phyloP scores from a whole-genome alignment of 2,113 vertebrate species.

The Dendrocopos noguchii region DNA sequence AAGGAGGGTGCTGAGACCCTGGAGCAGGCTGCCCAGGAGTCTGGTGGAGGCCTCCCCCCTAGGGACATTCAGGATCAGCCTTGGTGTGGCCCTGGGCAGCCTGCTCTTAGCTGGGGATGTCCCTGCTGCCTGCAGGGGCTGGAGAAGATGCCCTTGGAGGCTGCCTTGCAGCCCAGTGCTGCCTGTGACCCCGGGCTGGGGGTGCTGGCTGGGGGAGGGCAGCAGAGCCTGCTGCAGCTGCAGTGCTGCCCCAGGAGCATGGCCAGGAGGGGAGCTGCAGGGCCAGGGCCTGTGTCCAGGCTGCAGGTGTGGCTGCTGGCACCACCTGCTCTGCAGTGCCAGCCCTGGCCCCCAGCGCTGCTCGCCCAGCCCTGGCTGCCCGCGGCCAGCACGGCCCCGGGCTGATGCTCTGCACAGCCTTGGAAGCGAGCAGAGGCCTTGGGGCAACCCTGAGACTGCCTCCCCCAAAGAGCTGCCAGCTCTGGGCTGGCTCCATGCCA shows the following conservation, averaged over 20 bases:
- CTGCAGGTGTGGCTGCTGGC: neutral
- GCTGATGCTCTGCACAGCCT: rapidly evolving
- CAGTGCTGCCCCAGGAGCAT: rapidly evolving
- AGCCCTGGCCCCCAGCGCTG: neutral
- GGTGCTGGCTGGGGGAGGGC: neutral
- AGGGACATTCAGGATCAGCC: no score
- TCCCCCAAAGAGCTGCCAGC: neutral
- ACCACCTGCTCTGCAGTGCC: neutral
- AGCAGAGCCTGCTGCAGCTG: neutral
- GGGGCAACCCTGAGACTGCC: neutral
- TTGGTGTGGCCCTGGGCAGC: no score
- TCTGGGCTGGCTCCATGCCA: neutral
- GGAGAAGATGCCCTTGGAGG: no score
- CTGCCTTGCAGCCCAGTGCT: no score
- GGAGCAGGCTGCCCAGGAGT: no score
- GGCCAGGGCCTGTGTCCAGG: neutral
- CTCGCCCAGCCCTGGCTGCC: neutral
- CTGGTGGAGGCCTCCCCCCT: no score
- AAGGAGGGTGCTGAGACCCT: no score
- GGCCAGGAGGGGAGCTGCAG: neutral
- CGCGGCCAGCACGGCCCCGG: rapidly evolving
- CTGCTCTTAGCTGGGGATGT: no score
- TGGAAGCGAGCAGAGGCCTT: neutral
- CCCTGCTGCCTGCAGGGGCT: no score
- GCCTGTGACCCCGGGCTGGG: no score